Conservation (phyloP, 2,797 vertebrate species). For the Rhodeus uyekii region DNA sequence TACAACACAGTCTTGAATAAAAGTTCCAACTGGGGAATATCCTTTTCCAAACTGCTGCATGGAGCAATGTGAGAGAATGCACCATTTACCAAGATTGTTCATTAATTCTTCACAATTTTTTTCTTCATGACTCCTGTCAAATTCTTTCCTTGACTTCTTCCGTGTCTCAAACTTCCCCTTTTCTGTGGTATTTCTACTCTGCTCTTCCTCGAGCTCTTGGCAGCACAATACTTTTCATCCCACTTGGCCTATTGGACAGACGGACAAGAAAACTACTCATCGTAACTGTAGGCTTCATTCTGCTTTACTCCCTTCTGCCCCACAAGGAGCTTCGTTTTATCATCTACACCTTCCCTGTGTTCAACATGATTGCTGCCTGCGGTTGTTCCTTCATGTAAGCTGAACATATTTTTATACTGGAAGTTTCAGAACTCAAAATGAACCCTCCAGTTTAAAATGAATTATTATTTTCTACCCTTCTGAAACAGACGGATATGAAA, state of each 20-base stretch:
- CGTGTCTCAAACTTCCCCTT: conserved; percentile 83
- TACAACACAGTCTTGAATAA: conserved; percentile 94
- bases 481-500: not conserved
- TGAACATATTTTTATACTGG: not conserved
- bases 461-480: not conserved
- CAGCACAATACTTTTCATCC: conserved; percentile 85
- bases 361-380: conserved; percentile 87
- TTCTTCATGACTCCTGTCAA: not conserved
- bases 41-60: conserved; percentile 72
- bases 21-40: conserved; percentile 98
- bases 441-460: not conserved
- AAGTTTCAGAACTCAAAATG: not conserved
- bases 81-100: not conserved
- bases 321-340: conserved; percentile 98
- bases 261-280: conserved; percentile 79
- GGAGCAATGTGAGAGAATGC: not conserved
- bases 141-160: conserved; percentile 68
- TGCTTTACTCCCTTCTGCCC: conserved; percentile 91
- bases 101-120: too few species aligned
- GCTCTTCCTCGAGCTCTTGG: conserved; percentile 90
- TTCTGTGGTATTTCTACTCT: conserved; percentile 97
- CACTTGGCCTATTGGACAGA: conserved; percentile 86
- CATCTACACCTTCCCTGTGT: conserved; percentile 89
- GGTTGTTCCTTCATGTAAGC: conserved; percentile 89
- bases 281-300: conserved; percentile 84